A percentile compares a stretch with the other conserved stretches of the same genome.
Conservation (phyloP, 2,888 invertebrate genomes). For the Drosophila greeni region DNA sequence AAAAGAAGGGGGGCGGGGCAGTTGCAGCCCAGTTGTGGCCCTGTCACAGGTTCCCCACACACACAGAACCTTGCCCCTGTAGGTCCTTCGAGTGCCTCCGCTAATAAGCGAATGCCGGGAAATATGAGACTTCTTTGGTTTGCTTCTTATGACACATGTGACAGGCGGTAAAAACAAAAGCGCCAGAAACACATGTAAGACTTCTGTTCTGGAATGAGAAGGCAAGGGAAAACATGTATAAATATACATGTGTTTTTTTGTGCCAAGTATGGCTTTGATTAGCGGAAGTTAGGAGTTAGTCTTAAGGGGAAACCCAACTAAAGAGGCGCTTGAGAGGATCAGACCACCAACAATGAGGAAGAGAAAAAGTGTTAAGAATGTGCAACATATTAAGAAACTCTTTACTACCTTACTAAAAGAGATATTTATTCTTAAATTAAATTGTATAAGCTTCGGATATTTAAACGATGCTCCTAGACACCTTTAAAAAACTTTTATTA, state of each 20-base stretch:
- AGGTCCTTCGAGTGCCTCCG: slow-evolving; percentile 60
- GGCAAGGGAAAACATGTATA: slow-evolving; percentile 13
- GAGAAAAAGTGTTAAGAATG: background rate
- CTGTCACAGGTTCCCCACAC: slow-evolving; percentile 52
- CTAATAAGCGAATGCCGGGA: slow-evolving; percentile 58
- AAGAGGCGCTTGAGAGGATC: slow-evolving; percentile 8
- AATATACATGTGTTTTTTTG: background rate
- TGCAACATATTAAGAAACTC: background rate
- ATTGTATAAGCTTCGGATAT: background rate
- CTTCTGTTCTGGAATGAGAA: slow-evolving; percentile 45
- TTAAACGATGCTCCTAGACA: too few relatives aligned
- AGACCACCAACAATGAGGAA: slow-evolving; percentile 21
- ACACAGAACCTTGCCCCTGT: slow-evolving; percentile 11
- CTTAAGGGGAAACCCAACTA: slow-evolving; percentile 19
- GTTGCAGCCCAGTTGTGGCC: slow-evolving; percentile 13
- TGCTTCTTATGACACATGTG: slow-evolving; percentile 53
- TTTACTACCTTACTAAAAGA: background rate
- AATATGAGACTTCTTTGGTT: slow-evolving; percentile 56
- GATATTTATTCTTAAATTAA: background rate
- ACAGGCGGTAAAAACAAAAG: slow-evolving; percentile 43
- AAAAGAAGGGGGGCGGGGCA: slow-evolving; percentile 25
- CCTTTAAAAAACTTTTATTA: too few relatives aligned
- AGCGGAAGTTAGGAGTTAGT: slow-evolving; percentile 25
- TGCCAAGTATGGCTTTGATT: slow-evolving; percentile 37
- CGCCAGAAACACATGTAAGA: slow-evolving; percentile 58